Percentiles rank a stretch among this genome's conserved stretches.
These are phyloP conservation scores for Struthidea cinerea DNA, from an alignment of 2,113 vertebrate species.

Conservation along the genomic window DNA sequence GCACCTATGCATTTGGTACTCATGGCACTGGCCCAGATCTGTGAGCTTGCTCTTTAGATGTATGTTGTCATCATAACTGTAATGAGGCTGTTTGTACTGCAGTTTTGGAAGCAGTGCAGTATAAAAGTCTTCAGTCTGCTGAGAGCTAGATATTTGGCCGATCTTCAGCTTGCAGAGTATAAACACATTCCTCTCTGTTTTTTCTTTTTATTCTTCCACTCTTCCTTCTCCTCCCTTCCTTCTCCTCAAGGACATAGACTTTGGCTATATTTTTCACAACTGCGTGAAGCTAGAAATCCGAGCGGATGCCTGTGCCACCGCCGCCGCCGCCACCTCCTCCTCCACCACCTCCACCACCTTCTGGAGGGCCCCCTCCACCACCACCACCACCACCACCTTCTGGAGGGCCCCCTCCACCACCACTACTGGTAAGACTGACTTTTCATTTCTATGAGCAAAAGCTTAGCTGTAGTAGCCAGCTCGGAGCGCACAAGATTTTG, in stretches of 20 bases:
- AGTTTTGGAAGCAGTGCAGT: not conserved
- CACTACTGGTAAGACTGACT: slow-evolving; percentile 65
- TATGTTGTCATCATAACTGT: slow-evolving; percentile 17
- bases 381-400: slow-evolving; percentile 33
- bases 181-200: not conserved
- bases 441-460: not conserved
- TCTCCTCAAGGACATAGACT: not conserved
- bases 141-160: not conserved
- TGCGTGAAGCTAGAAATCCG: slow-evolving; percentile 8
- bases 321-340: slow-evolving; percentile 38
- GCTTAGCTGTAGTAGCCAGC: not conserved
- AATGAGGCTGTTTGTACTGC: not conserved
- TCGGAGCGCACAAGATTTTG: not conserved
- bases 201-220: not conserved
- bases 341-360: slow-evolving; percentile 49
- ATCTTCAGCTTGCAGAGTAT: not conserved
- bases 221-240: not conserved
- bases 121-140: slow-evolving; percentile 17
- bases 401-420: slow-evolving; percentile 51
- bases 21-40: slow-evolving; percentile 11
- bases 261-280: not conserved
- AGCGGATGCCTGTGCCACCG: slow-evolving; percentile 73
- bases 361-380: not conserved
- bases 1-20: slow-evolving; percentile 11
- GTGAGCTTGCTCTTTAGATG: slow-evolving; percentile 27